A percentile compares a stretch with the other conserved stretches of the same genome.
phyloP scores from a whole-genome alignment of 2,888 invertebrate species.

The Heliconius charithonia region DNA sequence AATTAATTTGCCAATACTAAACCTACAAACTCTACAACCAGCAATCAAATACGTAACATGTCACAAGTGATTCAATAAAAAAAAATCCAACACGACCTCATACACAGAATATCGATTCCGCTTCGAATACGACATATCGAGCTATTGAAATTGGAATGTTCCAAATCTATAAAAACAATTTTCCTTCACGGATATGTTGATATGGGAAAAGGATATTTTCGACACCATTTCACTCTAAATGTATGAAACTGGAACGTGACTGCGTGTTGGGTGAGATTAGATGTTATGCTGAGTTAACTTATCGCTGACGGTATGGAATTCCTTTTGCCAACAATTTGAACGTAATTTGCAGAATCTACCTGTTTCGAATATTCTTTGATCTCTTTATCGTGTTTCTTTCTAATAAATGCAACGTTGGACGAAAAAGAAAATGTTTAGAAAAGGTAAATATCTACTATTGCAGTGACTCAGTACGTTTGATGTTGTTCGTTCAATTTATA shows the following conservation, averaged over 20 bases:
- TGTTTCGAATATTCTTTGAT: constrained; percentile 21
- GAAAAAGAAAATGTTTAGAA: neutral
- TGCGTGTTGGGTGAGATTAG: constrained; percentile 64
- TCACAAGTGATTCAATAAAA: constrained; percentile 12
- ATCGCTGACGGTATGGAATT: constrained; percentile 35
- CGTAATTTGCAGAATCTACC: constrained; percentile 27
- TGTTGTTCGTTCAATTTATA: neutral
- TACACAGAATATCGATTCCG: constrained; percentile 66
- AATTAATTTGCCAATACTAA: neutral
- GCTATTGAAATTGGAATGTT: constrained; percentile 75
- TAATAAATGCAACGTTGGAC: constrained; percentile 1
- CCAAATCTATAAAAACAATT: constrained; percentile 81
- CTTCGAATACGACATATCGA: constrained; percentile 28
- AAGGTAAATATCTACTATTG: neutral
- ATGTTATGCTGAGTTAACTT: constrained; percentile 48
- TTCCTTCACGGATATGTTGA: constrained; percentile 70
- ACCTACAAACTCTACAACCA: neutral
- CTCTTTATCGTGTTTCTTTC: neutral
- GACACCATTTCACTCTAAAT: constrained; percentile 66
- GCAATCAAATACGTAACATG: neutral
- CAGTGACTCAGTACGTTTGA: neutral
- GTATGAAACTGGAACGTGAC: constrained; percentile 74
- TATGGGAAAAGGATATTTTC: constrained; percentile 67
- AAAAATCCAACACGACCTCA: neutral
- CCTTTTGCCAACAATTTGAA: constrained; percentile 24